Evolutionary conservation across 2,113 vertebrate genomes (phyloP).

Genomic region (Elaphurus davidianus): DNA sequence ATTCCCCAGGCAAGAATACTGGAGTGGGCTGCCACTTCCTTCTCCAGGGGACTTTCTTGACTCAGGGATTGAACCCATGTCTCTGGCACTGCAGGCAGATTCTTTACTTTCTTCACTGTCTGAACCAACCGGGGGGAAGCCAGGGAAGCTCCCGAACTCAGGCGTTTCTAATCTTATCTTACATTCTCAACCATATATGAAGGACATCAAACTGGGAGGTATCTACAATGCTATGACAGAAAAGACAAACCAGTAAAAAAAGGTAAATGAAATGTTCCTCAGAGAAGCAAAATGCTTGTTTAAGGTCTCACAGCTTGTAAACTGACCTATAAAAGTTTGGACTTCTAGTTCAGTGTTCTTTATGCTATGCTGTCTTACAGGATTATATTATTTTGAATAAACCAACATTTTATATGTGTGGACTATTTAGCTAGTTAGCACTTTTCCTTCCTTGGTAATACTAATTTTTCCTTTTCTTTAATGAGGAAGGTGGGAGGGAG

Average conservation of each 20-base stretch:
- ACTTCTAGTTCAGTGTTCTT: background rate
- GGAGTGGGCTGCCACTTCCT: background rate
- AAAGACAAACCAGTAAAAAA: slow-evolving; percentile 24
- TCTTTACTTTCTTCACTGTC: background rate
- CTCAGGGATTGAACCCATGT: background rate
- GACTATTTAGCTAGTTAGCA: background rate
- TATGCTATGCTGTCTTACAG: background rate
- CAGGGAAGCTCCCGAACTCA: background rate
- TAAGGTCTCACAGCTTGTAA: slow-evolving; percentile 13
- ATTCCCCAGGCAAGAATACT: background rate
- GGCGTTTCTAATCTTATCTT: slow-evolving; percentile 24
- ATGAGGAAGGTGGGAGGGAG: background rate
- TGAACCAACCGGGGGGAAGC: background rate
- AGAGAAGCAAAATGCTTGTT: slow-evolving; percentile 1
- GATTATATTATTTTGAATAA: background rate
- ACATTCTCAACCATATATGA: background rate
- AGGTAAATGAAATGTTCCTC: background rate
- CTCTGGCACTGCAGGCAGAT: background rate
- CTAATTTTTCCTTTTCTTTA: background rate
- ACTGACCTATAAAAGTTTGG: background rate
- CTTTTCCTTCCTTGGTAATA: background rate
- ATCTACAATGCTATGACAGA: background rate
- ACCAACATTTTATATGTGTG: background rate
- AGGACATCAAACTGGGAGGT: background rate
- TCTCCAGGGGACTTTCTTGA: background rate